phyloP scores from a whole-genome alignment of 2,888 invertebrate genomes.

The Drosophila maculinotata region DNA sequence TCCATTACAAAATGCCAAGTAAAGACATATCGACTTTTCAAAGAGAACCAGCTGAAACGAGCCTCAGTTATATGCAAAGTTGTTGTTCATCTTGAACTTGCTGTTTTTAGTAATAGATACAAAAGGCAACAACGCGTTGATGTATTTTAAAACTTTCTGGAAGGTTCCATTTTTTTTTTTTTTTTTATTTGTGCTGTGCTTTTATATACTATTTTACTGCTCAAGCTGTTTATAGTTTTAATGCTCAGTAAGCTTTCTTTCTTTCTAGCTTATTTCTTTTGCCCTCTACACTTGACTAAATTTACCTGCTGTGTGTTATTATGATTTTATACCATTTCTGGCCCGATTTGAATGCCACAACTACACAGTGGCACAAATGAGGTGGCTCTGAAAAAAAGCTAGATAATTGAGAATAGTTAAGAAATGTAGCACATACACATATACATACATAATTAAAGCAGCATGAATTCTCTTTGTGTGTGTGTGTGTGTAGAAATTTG shows the following conservation, averaged over 20 bases:
- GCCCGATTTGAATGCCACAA: conserved; percentile 15
- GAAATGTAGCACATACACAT: conserved; percentile 13
- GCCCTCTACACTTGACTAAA: conserved; percentile 67
- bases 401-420: conserved; percentile 21
- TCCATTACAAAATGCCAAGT: background rate
- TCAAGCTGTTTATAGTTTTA: conserved; percentile 7
- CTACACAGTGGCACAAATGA: conserved; percentile 1
- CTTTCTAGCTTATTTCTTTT: conserved; percentile 20
- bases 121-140: conserved; percentile 7
- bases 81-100: conserved; percentile 42
- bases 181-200: conserved; percentile 23
- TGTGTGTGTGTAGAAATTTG: conserved; percentile 1
- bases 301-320: conserved; percentile 47
- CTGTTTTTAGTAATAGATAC: conserved; percentile 32
- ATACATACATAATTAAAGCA: conserved; percentile 33
- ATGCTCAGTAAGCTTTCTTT: conserved; percentile 34
- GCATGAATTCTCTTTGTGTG: conserved; percentile 6
- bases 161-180: too few species aligned
- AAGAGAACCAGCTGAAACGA: background rate
- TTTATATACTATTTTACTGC: conserved; percentile 24
- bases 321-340: conserved; percentile 17
- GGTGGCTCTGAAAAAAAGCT: conserved; percentile 3
- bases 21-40: conserved; percentile 6
- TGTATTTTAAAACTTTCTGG: conserved; percentile 59
- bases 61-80: background rate